phyloP scores from a whole-genome alignment of 2,113 vertebrate species.

The Myocastor coypus region DNA sequence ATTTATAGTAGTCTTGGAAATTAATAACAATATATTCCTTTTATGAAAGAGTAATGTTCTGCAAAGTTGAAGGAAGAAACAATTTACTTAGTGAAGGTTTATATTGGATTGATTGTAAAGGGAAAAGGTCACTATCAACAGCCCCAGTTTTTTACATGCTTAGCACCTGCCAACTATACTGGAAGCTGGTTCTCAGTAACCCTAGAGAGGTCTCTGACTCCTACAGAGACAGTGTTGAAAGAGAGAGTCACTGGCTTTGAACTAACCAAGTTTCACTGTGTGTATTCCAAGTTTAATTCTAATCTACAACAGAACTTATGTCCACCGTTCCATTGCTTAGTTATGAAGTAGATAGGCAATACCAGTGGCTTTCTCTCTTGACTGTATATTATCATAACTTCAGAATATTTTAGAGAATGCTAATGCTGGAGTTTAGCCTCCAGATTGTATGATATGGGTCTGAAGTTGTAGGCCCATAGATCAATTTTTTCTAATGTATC shows the following conservation, averaged over 20 bases:
- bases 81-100: background rate
- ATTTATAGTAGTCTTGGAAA: background rate
- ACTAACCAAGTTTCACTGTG: background rate
- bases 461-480: background rate
- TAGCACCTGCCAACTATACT: background rate
- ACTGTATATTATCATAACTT: background rate
- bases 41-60: background rate
- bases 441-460: background rate
- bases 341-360: background rate
- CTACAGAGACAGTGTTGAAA: background rate
- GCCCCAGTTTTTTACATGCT: background rate
- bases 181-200: background rate
- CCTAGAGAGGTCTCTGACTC: background rate
- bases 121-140: background rate
- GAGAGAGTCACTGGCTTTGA: conserved; percentile 4
- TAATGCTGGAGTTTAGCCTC: background rate
- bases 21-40: background rate
- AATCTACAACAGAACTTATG: background rate
- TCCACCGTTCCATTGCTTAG: background rate
- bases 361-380: background rate
- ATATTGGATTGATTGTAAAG: background rate
- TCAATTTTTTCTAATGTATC: background rate
- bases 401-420: background rate
- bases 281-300: background rate
- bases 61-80: background rate